These are phyloP conservation scores for Athalia rosae DNA, from an alignment of 2,888 invertebrate species.

Conservation along the genomic window DNA sequence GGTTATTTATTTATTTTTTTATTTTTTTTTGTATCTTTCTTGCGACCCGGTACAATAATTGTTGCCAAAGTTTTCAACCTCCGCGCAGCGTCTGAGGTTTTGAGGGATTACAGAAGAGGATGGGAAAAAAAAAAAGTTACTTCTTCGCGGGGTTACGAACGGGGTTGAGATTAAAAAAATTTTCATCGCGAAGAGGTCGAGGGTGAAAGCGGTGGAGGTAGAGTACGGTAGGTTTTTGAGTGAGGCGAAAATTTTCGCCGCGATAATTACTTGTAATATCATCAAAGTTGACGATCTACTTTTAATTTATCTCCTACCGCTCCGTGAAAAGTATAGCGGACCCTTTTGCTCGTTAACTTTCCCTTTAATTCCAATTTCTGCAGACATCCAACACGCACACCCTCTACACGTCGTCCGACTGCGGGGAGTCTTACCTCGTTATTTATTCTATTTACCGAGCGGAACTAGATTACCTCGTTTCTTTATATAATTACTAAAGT, in stretches of 20 bases:
- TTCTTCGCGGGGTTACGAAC: too few relatives aligned
- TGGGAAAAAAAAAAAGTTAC: too few relatives aligned
- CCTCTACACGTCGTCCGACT: neutral
- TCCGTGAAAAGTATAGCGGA: neutral
- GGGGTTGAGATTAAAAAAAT: too few relatives aligned
- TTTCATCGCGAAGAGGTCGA: too few relatives aligned
- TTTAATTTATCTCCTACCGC: conserved; percentile 18
- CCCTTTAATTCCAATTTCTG: conserved; percentile 24
- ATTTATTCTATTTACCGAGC: conserved; percentile 27
- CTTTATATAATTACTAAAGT: conserved; percentile 9
- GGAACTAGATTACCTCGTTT: conserved; percentile 28
- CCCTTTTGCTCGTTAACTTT: conserved; percentile 20
- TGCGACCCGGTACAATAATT: neutral
- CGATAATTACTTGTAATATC: conserved; percentile 29
- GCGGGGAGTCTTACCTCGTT: conserved; percentile 10
- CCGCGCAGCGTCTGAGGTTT: neutral
- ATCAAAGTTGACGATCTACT: conserved; percentile 27
- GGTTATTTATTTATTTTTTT: conserved; percentile 45
- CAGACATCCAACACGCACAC: conserved; percentile 24
- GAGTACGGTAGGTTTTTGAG: too few relatives aligned
- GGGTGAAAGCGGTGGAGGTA: neutral
- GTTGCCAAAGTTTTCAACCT: neutral
- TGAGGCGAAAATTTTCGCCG: neutral
- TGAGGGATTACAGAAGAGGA: too few relatives aligned
- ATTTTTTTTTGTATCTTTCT: neutral